Conservation (phyloP, 2,113 vertebrate genomes). For the Asarcornis scutulata region DNA sequence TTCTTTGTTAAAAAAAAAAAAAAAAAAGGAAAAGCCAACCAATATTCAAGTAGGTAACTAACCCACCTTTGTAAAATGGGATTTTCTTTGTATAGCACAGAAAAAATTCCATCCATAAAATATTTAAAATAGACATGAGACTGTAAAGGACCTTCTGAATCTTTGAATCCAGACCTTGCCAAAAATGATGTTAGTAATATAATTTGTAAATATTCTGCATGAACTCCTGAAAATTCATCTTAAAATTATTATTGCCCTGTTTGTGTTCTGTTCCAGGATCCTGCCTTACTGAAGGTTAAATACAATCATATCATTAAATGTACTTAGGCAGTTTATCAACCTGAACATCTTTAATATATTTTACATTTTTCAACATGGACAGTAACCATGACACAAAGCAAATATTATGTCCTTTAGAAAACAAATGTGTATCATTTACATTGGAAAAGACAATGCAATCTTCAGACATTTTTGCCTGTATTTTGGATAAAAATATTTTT, state of each 20-base stretch:
- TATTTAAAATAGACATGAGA: neutral
- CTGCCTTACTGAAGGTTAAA: neutral
- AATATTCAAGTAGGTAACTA: constrained; percentile 4
- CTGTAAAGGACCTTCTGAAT: neutral
- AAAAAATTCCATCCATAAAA: neutral
- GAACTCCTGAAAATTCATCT: neutral
- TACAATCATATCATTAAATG: neutral
- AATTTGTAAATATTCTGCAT: neutral
- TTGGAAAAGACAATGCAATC: neutral
- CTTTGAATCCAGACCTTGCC: neutral
- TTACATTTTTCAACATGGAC: neutral
- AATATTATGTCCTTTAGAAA: neutral
- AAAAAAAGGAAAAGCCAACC: neutral
- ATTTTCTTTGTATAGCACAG: constrained; percentile 11
- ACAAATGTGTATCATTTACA: neutral
- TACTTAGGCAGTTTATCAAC: neutral
- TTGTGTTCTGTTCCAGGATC: neutral
- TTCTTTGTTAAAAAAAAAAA: no score
- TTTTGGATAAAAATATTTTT: neutral
- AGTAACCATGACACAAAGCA: neutral
- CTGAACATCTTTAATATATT: neutral
- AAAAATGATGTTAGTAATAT: neutral
- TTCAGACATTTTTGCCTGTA: neutral
- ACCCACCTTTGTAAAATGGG: neutral
- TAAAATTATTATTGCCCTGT: neutral